Evolutionary conservation across 2,888 invertebrate species (phyloP), one percentile per base, ranked within the genome.

Genomic region (Drosophila macrospina): DNA sequence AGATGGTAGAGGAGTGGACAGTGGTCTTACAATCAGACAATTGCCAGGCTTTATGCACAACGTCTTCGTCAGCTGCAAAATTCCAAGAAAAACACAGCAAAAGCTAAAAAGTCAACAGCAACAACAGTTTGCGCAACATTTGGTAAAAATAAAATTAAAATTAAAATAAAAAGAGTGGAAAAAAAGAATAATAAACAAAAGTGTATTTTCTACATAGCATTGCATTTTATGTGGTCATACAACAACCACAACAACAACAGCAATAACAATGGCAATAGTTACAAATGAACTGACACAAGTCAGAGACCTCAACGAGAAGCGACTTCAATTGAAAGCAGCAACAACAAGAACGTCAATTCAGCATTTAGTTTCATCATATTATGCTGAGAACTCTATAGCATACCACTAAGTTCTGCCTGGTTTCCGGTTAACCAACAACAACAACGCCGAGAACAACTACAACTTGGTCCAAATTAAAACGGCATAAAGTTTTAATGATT

Each of bases 241-340:
- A 41, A 20, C 59, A 69, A 20, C 28, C 62, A 24, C 30, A 45
- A 20, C 13, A 45, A 60, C 7, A 28, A 28, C 20, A 63, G 39
- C 41, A 66, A 36, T 48, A 61, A 63, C 60, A 79, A 79, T 59
- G 48, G 51, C 50, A 79, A 76, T 59, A 60, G 65, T 50, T 26
- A 64, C 63, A 65, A 72, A 62, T 70, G 73, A 80, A 73, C 78
- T 83, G 86, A 69, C 83, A 83, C 73, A 86, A 84, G 86, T 84
- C 84, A 85, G 47, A 81, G 82, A 84, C 88, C 84, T 76, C 74
- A 8, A 20, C 65, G 44, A 51, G 37, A 47, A 56, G 51, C 60
- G 42, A 75, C 69, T 69, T 78, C 65, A 78, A 75, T 75, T 75
- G 72, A 75, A 77, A 61, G 16, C 64, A 36, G 10, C 45, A 60